Evolutionary conservation across 2,113 vertebrate species (phyloP), one percentile per base, ranked within the genome.

Genomic region (Pelodiscus sinensis): DNA sequence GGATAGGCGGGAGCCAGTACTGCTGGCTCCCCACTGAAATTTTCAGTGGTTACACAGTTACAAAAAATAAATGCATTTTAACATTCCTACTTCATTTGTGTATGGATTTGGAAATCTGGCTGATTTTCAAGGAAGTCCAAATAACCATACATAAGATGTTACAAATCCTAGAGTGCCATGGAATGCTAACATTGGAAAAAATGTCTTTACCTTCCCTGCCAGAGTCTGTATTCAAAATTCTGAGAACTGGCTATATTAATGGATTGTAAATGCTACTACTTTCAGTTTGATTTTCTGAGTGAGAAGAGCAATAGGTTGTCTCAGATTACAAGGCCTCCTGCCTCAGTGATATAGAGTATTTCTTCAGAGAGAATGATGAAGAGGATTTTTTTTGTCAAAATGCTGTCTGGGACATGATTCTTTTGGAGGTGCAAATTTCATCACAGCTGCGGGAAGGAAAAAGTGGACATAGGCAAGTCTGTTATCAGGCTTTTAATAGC

Each of bases 241-340:
- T 56, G 15, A 73, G 60, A 90, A 25, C 38, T 93, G 44, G 6
- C 80, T 88, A 0, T 78, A 8, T 84, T 29, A 35, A 38, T 29
- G 52, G 58, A 14, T 38, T 81, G 15, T 79, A 11, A 90, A 78
- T 54, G 57, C 22, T 79, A 1, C 58, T 77, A 52, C 55, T 89
- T 27, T 35, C 19, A 56, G 44, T 55, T 94, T 81, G 84, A 55
- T 94, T 94, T 92, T 57, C 31, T 68, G 24, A 65, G 56, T 88
- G 55, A 94, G 56, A 87, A n/a, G 38, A 71, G 38, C 57, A 80
- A 77, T 55, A 84, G 18, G 2, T 68, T 84, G 24, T 7, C 88
- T 75, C 71, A 88, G 68, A 87, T 85, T 51, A 7, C 27, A 84
- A 15, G 31, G 22, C 80, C 13, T 79, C 71, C 78, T 57, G 57